These are phyloP conservation scores for Spodoptera litura DNA, from an alignment of 1,140 invertebrate species.

Conservation along the genomic window DNA sequence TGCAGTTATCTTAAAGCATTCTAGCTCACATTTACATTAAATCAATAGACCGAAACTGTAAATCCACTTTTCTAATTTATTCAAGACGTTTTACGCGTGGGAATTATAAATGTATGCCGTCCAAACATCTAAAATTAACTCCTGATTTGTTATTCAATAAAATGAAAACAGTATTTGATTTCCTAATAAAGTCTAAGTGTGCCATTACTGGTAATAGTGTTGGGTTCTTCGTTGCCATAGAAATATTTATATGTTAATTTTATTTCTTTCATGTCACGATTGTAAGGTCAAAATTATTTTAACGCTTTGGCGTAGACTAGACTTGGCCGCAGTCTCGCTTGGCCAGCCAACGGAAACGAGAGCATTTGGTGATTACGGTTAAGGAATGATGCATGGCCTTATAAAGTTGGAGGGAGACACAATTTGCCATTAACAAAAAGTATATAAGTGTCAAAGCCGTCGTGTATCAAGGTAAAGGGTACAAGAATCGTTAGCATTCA, in stretches of 20 bases:
- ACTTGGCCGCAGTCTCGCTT: slow-evolving; percentile 37
- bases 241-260: slow-evolving; percentile 45
- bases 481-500: too few species aligned
- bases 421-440: too few species aligned
- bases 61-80: slow-evolving; percentile 21
- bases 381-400: slow-evolving; percentile 13
- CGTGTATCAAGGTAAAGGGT: too few species aligned
- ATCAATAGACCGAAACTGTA: slow-evolving; percentile 11
- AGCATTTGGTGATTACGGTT: slow-evolving; percentile 21
- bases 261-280: slow-evolving; percentile 14
- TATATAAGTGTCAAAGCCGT: not conserved
- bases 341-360: slow-evolving; percentile 37
- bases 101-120: slow-evolving; percentile 22
- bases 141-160: not conserved
- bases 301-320: slow-evolving; percentile 22
- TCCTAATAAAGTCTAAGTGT: slow-evolving; percentile 14
- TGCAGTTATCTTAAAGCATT: slow-evolving; percentile 3
- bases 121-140: not conserved
- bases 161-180: not conserved
- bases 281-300: slow-evolving; percentile 43
- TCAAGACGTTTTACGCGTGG: slow-evolving; percentile 16
- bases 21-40: not conserved
- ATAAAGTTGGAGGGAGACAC: not conserved
- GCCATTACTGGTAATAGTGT: slow-evolving; percentile 19
- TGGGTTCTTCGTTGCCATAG: slow-evolving; percentile 43